Percentiles rank a stretch among this genome's conserved stretches.
These are phyloP conservation scores for Zoanthus solanderi DNA, from an alignment of 92 coral and sea anemone genomes.

Conservation along the genomic window DNA sequence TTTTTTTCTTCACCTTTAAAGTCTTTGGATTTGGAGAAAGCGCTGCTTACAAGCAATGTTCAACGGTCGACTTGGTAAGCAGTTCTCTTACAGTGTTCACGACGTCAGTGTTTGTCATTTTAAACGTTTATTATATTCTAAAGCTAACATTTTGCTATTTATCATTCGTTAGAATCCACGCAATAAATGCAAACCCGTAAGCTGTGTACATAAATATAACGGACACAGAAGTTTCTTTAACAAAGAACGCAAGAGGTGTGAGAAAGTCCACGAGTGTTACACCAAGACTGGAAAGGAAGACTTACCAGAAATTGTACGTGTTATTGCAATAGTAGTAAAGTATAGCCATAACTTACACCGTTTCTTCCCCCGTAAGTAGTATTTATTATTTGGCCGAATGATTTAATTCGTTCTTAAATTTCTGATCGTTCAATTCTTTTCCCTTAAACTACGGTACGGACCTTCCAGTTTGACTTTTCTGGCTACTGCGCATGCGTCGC, in stretches of 20 bases:
- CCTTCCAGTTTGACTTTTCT: too few species aligned
- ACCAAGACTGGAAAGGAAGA: conserved; percentile 80
- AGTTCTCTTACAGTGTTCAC: neutral
- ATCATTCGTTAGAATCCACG: conserved; percentile 76
- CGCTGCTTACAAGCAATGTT: conserved; percentile 64
- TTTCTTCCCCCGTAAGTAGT: too few species aligned
- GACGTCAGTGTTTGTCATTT: neutral
- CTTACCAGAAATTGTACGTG: conserved; percentile 90
- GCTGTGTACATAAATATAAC: conserved; percentile 95
- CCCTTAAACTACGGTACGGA: too few species aligned
- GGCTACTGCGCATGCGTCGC: too few species aligned
- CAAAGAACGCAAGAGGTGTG: conserved; percentile 79
- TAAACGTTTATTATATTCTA: neutral
- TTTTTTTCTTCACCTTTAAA: neutral
- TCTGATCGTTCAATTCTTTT: too few species aligned
- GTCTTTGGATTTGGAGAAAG: conserved; percentile 73
- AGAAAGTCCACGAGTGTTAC: conserved; percentile 88
- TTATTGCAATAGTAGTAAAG: neutral
- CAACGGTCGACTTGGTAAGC: conserved; percentile 81
- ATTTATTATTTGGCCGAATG: too few species aligned
- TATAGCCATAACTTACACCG: neutral
- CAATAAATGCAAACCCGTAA: conserved; percentile 86
- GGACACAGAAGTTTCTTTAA: conserved; percentile 89
- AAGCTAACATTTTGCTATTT: neutral
- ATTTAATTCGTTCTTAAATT: too few species aligned